These are phyloP conservation scores for Ernsta delagoae DNA, from an alignment of 2,888 invertebrate species.

Conservation along the genomic window DNA sequence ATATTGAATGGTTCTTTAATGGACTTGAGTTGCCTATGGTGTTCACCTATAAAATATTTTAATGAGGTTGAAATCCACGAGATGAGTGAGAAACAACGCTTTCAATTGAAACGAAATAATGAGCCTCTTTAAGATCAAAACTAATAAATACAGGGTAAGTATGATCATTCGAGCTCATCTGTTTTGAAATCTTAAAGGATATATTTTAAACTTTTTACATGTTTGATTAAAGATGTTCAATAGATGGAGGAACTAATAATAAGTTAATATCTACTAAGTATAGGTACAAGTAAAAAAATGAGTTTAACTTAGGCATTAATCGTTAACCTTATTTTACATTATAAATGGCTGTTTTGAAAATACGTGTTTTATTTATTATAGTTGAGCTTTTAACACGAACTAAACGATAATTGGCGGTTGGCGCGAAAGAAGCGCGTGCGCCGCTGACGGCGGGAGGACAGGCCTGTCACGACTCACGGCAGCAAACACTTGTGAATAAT, in stretches of 20 bases:
- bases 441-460: conserved; percentile 53
- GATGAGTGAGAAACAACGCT: too few relatives aligned
- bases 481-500: conserved; percentile 10
- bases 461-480: conserved; percentile 57
- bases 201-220: too few relatives aligned
- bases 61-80: not conserved
- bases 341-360: not conserved
- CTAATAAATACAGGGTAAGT: too few relatives aligned
- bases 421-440: conserved; percentile 43
- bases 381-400: conserved; percentile 27
- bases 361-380: not conserved
- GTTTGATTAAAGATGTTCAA: too few relatives aligned
- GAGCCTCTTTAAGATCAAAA: too few relatives aligned
- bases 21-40: not conserved
- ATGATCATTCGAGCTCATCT: too few relatives aligned
- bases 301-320: too few relatives aligned
- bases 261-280: too few relatives aligned
- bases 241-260: too few relatives aligned
- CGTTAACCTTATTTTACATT: not conserved
- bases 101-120: too few relatives aligned
- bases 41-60: not conserved
- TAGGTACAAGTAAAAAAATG: too few relatives aligned
- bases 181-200: too few relatives aligned
- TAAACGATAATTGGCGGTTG: conserved; percentile 43
- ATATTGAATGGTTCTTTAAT: conserved; percentile 11